A percentile compares a stretch with the other conserved stretches of the same genome.
Evolutionary conservation across 2,113 vertebrate species (phyloP).

Genomic region (Fregata magnificens): DNA sequence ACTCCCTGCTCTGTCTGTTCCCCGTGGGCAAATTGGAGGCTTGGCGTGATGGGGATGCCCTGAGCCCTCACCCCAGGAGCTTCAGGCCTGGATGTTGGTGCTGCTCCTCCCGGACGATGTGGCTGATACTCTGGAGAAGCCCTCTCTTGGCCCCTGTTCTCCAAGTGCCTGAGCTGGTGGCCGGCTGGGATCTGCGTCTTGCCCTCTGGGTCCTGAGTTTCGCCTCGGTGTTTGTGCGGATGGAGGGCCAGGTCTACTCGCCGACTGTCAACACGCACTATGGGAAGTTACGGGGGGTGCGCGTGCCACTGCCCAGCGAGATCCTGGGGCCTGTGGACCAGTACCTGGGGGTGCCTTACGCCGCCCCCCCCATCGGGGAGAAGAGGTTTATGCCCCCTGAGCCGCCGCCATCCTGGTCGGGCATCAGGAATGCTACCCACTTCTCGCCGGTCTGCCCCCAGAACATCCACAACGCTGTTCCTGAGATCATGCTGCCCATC

Average conservation of each 20-base stretch:
- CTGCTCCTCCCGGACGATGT: slow-evolving; percentile 76
- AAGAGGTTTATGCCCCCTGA: slow-evolving; percentile 97
- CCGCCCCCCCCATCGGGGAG: slow-evolving; percentile 88
- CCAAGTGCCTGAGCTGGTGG: slow-evolving; percentile 75
- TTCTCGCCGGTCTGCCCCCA: slow-evolving; percentile 98
- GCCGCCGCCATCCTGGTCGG: slow-evolving; percentile 94
- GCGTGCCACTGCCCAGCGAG: slow-evolving; percentile 92
- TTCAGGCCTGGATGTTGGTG: slow-evolving; percentile 73
- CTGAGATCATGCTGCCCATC: slow-evolving; percentile 98
- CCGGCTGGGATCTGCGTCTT: slow-evolving; percentile 72
- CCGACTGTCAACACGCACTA: slow-evolving; percentile 98
- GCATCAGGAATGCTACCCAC: slow-evolving; percentile 97
- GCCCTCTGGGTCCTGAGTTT: slow-evolving; percentile 89
- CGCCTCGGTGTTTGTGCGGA: slow-evolving; percentile 72
- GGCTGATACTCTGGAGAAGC: slow-evolving; percentile 68
- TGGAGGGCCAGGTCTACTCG: slow-evolving; percentile 86
- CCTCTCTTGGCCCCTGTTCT: slow-evolving; percentile 68
- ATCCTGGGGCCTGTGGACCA: slow-evolving; percentile 98
- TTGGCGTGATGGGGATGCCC: background rate
- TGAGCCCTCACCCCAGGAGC: slow-evolving; percentile 67
- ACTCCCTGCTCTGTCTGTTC: background rate
- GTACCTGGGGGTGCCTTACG: slow-evolving; percentile 84
- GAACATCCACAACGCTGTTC: slow-evolving; percentile 97
- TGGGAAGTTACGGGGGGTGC: slow-evolving; percentile 92
- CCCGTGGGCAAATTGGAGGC: background rate